Evolutionary conservation across 1,140 invertebrate genomes (phyloP).

Genomic region (Metopolophium dirhodum): DNA sequence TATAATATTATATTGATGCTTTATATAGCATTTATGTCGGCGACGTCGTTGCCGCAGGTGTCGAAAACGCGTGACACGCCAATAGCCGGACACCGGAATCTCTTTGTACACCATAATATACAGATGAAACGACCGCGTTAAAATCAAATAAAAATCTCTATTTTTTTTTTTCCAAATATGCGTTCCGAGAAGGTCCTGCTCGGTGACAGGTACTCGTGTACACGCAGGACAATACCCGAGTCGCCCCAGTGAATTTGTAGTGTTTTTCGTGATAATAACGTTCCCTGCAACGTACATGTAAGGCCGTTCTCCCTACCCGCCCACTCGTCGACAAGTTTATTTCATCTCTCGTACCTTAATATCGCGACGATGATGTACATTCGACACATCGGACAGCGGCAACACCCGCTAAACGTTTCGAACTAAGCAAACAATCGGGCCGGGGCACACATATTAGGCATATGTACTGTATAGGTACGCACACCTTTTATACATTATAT

Average conservation of each 20-base stretch:
- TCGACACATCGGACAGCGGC: not conserved
- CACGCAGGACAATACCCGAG: not conserved
- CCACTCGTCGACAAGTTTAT: not conserved
- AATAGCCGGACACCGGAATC: not conserved
- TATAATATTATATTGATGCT: not conserved
- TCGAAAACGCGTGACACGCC: not conserved
- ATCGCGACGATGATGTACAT: not conserved
- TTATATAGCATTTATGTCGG: not conserved
- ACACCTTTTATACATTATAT: not conserved
- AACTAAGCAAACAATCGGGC: not conserved
- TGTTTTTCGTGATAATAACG: slow-evolving; percentile 21
- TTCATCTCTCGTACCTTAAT: not conserved
- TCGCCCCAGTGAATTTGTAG: not conserved
- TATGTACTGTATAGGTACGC: too few relatives aligned
- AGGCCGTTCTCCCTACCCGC: not conserved
- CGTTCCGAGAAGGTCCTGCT: not conserved
- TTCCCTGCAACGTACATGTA: too few relatives aligned
- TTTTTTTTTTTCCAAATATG: not conserved
- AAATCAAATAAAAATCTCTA: slow-evolving; percentile 25
- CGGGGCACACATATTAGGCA: too few relatives aligned
- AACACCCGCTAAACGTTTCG: not conserved
- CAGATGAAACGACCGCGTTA: not conserved
- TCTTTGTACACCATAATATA: not conserved
- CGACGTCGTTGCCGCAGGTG: not conserved
- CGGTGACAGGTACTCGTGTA: not conserved